Base-by-base conservation (phyloP, 2,888 invertebrate genomes). In the Trichogramma dendrolimi region DNA sequence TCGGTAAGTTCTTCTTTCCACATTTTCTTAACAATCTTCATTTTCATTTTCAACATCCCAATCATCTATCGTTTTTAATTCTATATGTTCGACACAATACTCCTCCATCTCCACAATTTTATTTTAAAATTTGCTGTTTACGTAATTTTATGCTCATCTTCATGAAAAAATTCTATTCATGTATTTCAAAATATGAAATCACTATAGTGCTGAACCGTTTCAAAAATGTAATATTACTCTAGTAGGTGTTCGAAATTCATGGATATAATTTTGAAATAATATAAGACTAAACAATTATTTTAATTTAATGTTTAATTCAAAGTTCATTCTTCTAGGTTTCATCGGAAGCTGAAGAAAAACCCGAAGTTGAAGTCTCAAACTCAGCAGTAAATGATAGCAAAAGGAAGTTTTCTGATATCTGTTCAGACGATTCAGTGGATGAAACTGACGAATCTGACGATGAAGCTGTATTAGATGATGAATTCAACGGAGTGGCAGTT, bases 371-470 rank as follows among this genome's bases (percentile, higher is more conserved):
- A 10, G 55, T 64, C 6, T 62, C 46, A 8, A 71, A 66, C 43
- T 68, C 71, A 0, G 60, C 6, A 10, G 62, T 59, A 5, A 38
- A 8, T 0, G 69, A 71, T 4, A 4, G 55, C 4, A 75, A 75
- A 47, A 68, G 75, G 1, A 73, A 72, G 60, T 69, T 59, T 65
- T 68, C 70, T 0, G 63, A 74, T 42, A 14, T 72, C 4, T 68
- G 67, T 38, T 69, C 67, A 14, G 61, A 65, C 14, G 62, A 56
- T 0, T 58, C 57, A 7, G 54, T 2, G 10, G 47, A 4, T 47
- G 41, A 49, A 11, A 64, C 61, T 6, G 70, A 70, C 8, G 71
- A 71, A 6, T 70, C 68, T 5, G 70, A 72, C 1, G 66, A 68
- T 4, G 74, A 75, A 43, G 38, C 59, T 42, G 14, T 66, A 8